Base-by-base conservation (phyloP, 1,140 invertebrate genomes). In the Babylonia areolata region DNA sequence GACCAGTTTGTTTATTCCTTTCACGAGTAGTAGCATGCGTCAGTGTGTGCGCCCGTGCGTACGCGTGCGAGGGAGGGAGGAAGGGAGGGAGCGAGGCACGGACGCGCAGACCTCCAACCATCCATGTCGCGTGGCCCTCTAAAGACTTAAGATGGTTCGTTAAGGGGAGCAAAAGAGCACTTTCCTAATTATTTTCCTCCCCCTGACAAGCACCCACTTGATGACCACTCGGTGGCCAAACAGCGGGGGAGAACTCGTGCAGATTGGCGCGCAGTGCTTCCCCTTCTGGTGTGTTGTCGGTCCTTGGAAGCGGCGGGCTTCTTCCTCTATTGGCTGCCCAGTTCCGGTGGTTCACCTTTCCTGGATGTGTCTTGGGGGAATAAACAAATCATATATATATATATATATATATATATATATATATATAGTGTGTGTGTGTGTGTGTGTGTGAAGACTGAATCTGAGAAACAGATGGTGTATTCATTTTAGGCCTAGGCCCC, bases 121-220 rank as follows among this genome's bases (percentile, higher is more conserved):
- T 9, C 17, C 46, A 9, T 51, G 39, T 79, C 77, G 77, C 77
- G 77, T 79, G 77, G 42, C 35, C 77, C 39, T 9, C 77, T 42
- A 20, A 17, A 23, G 77, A 23, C 73, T n/a, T 39, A 79, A 79
- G 39, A 40, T 20, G 77, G 37, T 23, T 46, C 28, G 35, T 79
- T 42, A 42, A 79, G 77, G 39, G 42, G 77, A 31, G 35, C 39
- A 79, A 42, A 35, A 9, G 12, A 17, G 20, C 23, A 37, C 42
- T 79, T 79, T 39, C 77, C 42, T 42, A 40, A 42, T 79, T 79
- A 79, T 79, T 79, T 79, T 79, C 77, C 77, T 79, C 28, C 42
- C 77, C 17, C 23, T 42, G 23, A n/a, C n/a, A 79, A 79, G 77
- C 37, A 39, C 28, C 23, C 77, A 42, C 77, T 79, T 46, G 77